Conservation (phyloP, 92 coral and sea anemone genomes). For the Phenganax stokvisi region DNA sequence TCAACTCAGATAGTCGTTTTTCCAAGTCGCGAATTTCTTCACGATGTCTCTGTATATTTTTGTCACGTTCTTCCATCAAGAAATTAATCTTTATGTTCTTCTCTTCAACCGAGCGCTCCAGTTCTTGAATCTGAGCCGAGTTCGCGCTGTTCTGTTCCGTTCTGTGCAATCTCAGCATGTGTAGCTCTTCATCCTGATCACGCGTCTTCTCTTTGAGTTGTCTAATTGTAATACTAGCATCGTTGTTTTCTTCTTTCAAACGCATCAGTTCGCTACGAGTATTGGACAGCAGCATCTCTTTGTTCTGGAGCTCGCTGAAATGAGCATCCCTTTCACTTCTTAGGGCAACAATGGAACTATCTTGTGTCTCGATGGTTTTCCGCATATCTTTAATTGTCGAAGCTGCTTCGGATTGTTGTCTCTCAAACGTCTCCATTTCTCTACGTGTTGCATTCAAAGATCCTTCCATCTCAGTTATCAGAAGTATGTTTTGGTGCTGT, state of each 20-base stretch:
- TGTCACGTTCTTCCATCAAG: slow-evolving; percentile 35
- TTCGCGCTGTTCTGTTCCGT: slow-evolving; percentile 34
- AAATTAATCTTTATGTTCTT: slow-evolving; percentile 26
- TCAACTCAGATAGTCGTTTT: slow-evolving; percentile 18
- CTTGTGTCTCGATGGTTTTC: slow-evolving; percentile 11
- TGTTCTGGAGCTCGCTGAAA: slow-evolving; percentile 39
- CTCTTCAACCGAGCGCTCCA: slow-evolving; percentile 32
- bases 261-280: slow-evolving; percentile 34
- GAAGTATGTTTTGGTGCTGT: slow-evolving; percentile 34
- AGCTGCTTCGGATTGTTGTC: slow-evolving; percentile 34
- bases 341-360: slow-evolving; percentile 9
- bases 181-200: slow-evolving; percentile 37
- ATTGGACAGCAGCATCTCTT: slow-evolving; percentile 36
- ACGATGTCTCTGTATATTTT: slow-evolving; percentile 30
- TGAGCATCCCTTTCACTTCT: slow-evolving; percentile 32
- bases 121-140: slow-evolving; percentile 28
- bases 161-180: slow-evolving; percentile 32
- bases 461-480: slow-evolving; percentile 31
- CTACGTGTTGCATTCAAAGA: slow-evolving; percentile 30
- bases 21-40: slow-evolving; percentile 41
- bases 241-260: slow-evolving; percentile 39
- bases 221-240: slow-evolving; percentile 33
- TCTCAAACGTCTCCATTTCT: slow-evolving; percentile 34
- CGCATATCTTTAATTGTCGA: slow-evolving; percentile 27
- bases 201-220: slow-evolving; percentile 16